Conservation (phyloP, 2,888 invertebrate genomes). For the Papilio demoleus region DNA sequence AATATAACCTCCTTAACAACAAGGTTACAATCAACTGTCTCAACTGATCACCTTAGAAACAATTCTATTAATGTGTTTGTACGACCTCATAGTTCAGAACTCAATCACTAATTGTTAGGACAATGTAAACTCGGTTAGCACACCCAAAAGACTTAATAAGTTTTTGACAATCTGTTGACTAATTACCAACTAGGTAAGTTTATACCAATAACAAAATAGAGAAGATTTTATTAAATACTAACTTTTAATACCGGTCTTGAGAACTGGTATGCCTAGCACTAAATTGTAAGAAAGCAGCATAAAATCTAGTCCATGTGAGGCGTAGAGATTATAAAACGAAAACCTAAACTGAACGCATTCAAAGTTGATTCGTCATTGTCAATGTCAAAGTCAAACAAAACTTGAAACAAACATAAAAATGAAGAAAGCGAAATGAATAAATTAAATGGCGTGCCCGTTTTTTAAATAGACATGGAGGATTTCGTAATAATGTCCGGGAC, state of each 20-base stretch:
- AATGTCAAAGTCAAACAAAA: slow-evolving; percentile 25
- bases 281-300: too few species aligned
- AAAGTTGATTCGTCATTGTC: slow-evolving; percentile 16
- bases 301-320: too few species aligned
- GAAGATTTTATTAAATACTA: too few species aligned
- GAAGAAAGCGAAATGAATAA: not conserved
- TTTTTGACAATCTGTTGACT: too few species aligned
- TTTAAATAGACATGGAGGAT: slow-evolving; percentile 39
- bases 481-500: slow-evolving; percentile 35
- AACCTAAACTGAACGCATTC: slow-evolving; percentile 5
- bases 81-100: not conserved
- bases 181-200: too few species aligned
- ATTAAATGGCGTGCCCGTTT: slow-evolving; percentile 5
- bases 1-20: slow-evolving; percentile 38
- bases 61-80: not conserved
- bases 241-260: too few species aligned
- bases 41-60: slow-evolving; percentile 19
- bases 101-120: not conserved
- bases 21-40: slow-evolving; percentile 7
- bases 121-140: not conserved
- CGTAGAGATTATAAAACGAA: too few species aligned
- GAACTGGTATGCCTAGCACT: too few species aligned
- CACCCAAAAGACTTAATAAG: not conserved
- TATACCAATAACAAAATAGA: too few species aligned
- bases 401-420: slow-evolving; percentile 15